Percentiles rank a stretch among this genome's conserved stretches.
These are phyloP conservation scores for Drosophila mercatorum DNA, from an alignment of 2,888 invertebrate species.

Conservation along the genomic window DNA sequence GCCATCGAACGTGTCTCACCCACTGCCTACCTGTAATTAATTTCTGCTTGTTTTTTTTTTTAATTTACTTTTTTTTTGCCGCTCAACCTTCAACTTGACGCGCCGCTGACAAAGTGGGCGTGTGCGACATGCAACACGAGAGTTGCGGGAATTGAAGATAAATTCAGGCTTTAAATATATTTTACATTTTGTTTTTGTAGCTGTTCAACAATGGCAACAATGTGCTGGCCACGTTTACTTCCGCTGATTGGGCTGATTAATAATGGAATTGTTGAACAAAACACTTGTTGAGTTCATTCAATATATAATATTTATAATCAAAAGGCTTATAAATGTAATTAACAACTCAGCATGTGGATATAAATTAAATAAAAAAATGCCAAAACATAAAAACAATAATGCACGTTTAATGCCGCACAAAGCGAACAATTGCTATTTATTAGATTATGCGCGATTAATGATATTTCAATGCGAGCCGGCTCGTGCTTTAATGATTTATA, in stretches of 20 bases:
- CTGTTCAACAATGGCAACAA: conserved; percentile 9
- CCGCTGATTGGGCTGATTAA: conserved; percentile 54
- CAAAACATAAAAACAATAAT: conserved; percentile 35
- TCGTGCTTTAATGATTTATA: conserved; percentile 35
- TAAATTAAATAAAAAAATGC: conserved; percentile 3
- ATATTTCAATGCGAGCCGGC: conserved; percentile 60
- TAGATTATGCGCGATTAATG: conserved; percentile 61
- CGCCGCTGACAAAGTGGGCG: conserved; percentile 50
- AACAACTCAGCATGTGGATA: conserved; percentile 31
- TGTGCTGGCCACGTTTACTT: conserved; percentile 34
- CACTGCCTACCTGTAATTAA: conserved; percentile 52
- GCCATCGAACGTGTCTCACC: conserved; percentile 28
- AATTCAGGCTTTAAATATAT: conserved; percentile 21
- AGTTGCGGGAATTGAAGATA: conserved; percentile 31
- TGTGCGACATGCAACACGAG: conserved; percentile 49
- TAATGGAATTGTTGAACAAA: conserved; percentile 41
- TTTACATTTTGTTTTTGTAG: not conserved
- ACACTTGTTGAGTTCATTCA: conserved; percentile 55
- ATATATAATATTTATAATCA: conserved; percentile 38
- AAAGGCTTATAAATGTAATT: conserved; percentile 43
- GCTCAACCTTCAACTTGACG: conserved; percentile 55
- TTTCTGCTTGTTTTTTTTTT: conserved; percentile 26
- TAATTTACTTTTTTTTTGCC: conserved; percentile 14
- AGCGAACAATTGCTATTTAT: conserved; percentile 62
- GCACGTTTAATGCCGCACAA: conserved; percentile 41